Evolutionary conservation across 2,888 invertebrate genomes (phyloP).

Genomic region (Invenusta paracnida): DNA sequence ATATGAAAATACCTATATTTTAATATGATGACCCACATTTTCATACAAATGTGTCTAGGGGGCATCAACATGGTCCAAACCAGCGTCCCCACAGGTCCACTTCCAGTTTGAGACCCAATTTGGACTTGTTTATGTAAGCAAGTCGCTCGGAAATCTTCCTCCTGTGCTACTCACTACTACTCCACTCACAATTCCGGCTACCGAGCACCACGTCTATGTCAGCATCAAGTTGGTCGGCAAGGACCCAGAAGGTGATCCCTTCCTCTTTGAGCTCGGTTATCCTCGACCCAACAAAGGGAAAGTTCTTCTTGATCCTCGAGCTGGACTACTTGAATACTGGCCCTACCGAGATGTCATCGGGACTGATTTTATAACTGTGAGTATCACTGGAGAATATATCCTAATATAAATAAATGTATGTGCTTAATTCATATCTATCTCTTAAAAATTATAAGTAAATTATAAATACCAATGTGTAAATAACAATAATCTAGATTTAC

Average conservation of each 20-base stretch:
- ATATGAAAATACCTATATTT: too few relatives aligned
- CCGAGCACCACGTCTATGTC: neutral
- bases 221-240: neutral
- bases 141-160: neutral
- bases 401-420: too few relatives aligned
- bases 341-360: neutral
- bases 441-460: too few relatives aligned
- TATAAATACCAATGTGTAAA: too few relatives aligned
- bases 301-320: neutral
- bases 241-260: neutral
- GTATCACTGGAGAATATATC: too few relatives aligned
- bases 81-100: neutral
- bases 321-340: neutral
- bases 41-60: too few relatives aligned
- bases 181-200: neutral
- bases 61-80: neutral
- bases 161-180: neutral
- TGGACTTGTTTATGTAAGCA: neutral
- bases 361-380: neutral
- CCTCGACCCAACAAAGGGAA: neutral
- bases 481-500: too few relatives aligned
- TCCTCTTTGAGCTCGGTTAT: neutral
- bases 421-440: too few relatives aligned
- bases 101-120: constrained; percentile 1
- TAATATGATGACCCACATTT: too few relatives aligned